A percentile compares a stretch with the other conserved stretches of the same genome.
These are phyloP conservation scores for Aphodius sticticus DNA, from an alignment of 2,888 invertebrate species.

Conservation along the genomic window DNA sequence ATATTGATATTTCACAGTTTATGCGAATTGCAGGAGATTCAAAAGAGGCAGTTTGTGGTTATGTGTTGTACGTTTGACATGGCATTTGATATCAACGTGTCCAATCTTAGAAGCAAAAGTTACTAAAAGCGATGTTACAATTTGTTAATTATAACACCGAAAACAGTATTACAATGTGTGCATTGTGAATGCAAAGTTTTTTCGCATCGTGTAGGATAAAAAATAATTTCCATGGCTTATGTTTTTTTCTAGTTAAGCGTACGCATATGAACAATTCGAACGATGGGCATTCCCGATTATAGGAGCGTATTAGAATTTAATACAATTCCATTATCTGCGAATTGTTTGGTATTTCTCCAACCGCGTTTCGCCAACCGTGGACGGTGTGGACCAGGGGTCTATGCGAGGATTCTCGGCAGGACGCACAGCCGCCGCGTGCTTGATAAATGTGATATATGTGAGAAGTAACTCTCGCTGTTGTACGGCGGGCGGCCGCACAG, in stretches of 20 bases:
- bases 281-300: not conserved
- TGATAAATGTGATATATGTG: conserved; percentile 42
- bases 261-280: not conserved
- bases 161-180: no score
- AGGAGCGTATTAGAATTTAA: not conserved
- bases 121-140: no score
- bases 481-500: conserved; percentile 33
- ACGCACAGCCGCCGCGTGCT: conserved; percentile 25
- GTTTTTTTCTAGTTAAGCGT: not conserved
- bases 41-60: no score
- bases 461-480: conserved; percentile 37
- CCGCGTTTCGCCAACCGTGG: not conserved
- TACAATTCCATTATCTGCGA: not conserved
- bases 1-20: no score
- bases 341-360: not conserved
- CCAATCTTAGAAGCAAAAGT: no score
- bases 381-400: not conserved
- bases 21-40: no score
- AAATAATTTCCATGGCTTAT: not conserved
- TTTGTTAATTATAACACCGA: no score
- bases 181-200: no score
- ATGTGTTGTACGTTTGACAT: no score
- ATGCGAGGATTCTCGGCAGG: conserved; percentile 19
- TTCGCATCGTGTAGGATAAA: no score
- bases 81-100: no score